These are phyloP conservation scores for Nephrotoma flavescens DNA, from an alignment of 2,888 invertebrate species.

Conservation along the genomic window DNA sequence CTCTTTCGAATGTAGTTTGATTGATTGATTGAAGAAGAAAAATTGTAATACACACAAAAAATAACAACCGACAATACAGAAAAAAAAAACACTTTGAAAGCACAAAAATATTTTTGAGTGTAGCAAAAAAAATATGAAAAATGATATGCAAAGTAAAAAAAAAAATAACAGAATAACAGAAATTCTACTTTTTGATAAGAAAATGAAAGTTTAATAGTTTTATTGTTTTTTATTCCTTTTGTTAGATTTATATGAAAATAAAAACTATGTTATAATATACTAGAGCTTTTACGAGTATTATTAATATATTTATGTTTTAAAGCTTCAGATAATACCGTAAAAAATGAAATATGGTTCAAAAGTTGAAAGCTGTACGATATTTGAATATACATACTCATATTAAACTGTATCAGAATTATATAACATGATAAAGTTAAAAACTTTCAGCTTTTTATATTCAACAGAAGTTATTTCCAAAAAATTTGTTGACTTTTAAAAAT, in stretches of 20 bases:
- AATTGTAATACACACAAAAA: neutral
- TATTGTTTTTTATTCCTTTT: neutral
- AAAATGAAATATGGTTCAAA: too few species aligned
- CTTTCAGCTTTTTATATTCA: too few species aligned
- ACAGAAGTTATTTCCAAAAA: too few species aligned
- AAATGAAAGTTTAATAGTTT: neutral
- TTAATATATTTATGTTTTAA: neutral
- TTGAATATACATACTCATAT: too few species aligned
- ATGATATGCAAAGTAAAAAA: neutral
- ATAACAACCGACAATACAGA: neutral
- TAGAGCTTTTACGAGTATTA: neutral
- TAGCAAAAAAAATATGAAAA: neutral
- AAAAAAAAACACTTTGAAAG: neutral
- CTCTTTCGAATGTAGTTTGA: neutral
- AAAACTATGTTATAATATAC: neutral
- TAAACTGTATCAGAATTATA: too few species aligned
- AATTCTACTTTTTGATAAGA: neutral
- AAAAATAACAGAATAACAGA: neutral
- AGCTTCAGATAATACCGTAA: neutral
- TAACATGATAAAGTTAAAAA: too few species aligned
- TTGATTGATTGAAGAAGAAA: neutral
- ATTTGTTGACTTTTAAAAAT: too few species aligned
- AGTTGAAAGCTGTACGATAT: too few species aligned
- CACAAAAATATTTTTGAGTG: neutral
- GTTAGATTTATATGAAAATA: neutral